Base-by-base conservation (phyloP, 2,113 vertebrate species). In the Erythrocebus patas region DNA sequence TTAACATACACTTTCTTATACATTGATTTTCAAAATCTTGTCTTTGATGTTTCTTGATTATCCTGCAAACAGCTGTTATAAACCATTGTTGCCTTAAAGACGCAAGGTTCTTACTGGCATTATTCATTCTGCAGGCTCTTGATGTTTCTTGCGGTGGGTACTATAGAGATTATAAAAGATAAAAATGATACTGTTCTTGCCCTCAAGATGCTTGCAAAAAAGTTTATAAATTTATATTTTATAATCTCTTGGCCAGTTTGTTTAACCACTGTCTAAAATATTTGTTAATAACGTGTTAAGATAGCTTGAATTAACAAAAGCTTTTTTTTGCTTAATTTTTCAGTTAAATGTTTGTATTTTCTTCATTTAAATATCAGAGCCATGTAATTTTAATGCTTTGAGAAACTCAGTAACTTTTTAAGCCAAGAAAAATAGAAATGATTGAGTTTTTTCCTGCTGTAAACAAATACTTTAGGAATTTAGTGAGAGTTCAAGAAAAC, bases 361-460 rank as follows among this genome's bases (percentile, higher is more conserved):
- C 61, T 95, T 89, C 59, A 72, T 89, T 93, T 93, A 95, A 87
- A 27, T 86, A 38, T 72, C 55, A 92, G 48, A 52, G 27, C 75
- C 61, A 6, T 32, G 3, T 66, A 38, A 73, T 93, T 93, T 94
- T 89, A 68, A 8, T 90, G 3, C 66, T 50, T 73, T 76, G 91
- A 93, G 72, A 96, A 91, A 73, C 50, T 82, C 78, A 66, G 35
- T 90, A 38, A 57, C 81, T 96, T 96, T 93, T 52, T 93, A 91
- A 96, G 78, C 50, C 17, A 50, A 92, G 40, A 32, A 86, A 93
- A 92, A 40, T 32, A 61, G 43, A 72, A 90, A 55, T 76, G 10
- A 27, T 95, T 91, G 17, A 78, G 30, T 6, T 20, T 93, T 93
- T 96, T 96, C 70, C 72, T 78, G 11, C 55, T 70, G 3, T 72